Evolutionary conservation across 2,113 vertebrate species (phyloP).

Genomic region (Laticauda laticaudata): DNA sequence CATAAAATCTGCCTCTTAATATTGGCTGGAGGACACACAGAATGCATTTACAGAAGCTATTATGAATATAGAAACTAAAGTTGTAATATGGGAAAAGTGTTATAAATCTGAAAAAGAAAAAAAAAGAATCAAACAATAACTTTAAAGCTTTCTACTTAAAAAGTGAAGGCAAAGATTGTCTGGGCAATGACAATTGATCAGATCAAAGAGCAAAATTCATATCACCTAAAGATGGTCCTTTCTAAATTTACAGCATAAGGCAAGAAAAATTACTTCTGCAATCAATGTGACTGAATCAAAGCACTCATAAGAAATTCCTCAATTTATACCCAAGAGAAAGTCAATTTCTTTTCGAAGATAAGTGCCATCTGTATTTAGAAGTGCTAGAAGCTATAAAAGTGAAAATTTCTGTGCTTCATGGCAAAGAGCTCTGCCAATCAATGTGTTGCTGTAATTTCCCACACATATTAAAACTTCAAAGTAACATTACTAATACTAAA

Average conservation of each 20-base stretch:
- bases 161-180: neutral
- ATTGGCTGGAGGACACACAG: neutral
- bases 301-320: slow-evolving; percentile 17
- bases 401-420: neutral
- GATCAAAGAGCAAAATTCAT: neutral
- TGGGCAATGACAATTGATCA: neutral
- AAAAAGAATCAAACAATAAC: neutral
- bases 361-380: slow-evolving; percentile 12
- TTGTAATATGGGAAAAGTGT: too few species aligned
- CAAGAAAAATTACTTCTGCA: slow-evolving; percentile 9
- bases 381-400: neutral
- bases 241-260: neutral
- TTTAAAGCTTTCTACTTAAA: neutral
- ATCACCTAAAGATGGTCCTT: neutral
- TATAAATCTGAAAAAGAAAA: neutral
- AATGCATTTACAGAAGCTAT: neutral
- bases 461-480: neutral
- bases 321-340: slow-evolving; percentile 20
- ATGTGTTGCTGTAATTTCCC: neutral
- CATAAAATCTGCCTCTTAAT: slow-evolving; percentile 1
- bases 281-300: slow-evolving; percentile 29
- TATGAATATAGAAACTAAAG: neutral
- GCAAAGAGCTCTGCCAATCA: slow-evolving; percentile 1
- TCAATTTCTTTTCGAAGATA: slow-evolving; percentile 9
- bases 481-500: neutral